phyloP scores from a whole-genome alignment of 2,888 invertebrate species.

The Cylloceria caligata region DNA sequence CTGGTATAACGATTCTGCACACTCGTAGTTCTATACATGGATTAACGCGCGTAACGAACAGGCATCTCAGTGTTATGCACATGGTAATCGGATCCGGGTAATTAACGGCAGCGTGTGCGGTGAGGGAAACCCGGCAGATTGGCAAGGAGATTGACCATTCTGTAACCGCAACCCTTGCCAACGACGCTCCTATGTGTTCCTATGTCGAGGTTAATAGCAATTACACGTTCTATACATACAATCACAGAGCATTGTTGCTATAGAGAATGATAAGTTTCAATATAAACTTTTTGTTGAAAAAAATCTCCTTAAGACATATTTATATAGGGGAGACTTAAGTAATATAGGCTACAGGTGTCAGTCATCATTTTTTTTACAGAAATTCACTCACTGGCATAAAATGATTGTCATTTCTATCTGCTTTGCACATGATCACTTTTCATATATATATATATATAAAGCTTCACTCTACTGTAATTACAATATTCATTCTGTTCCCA shows the following conservation, averaged over 20 bases:
- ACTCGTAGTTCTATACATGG: slow-evolving; percentile 61
- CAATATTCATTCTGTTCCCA: no score
- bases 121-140: slow-evolving; percentile 63
- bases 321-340: background rate
- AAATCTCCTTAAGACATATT: background rate
- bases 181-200: slow-evolving; percentile 49
- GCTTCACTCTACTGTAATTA: no score
- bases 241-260: slow-evolving; percentile 49
- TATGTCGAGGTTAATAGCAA: slow-evolving; percentile 64
- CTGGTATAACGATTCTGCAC: slow-evolving; percentile 54
- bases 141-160: slow-evolving; percentile 69
- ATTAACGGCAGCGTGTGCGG: slow-evolving; percentile 71
- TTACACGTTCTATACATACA: slow-evolving; percentile 62
- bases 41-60: slow-evolving; percentile 71
- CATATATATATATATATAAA: no score
- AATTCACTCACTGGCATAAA: no score
- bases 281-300: background rate
- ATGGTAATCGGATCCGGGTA: slow-evolving; percentile 73
- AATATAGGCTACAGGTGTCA: background rate
- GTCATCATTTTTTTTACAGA: background rate
- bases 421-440: no score
- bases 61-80: slow-evolving; percentile 66
- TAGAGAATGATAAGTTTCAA: slow-evolving; percentile 3
- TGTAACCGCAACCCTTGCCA: slow-evolving; percentile 64
- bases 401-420: no score